Evolutionary conservation across 2,888 invertebrate genomes (phyloP), one percentile per base, ranked within the genome.

Genomic region (Tenthredo mesomela): DNA sequence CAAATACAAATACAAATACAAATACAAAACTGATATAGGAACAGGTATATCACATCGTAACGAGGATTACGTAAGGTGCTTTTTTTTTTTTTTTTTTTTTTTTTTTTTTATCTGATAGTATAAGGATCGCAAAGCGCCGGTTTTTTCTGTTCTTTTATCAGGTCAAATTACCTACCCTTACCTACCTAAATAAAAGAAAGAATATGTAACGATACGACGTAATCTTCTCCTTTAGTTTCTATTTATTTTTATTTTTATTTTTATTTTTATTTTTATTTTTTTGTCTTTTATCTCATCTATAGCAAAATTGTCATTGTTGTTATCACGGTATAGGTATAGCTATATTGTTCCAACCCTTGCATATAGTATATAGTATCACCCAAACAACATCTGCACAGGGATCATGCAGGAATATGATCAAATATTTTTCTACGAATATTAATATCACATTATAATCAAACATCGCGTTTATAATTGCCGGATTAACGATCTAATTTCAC

Each of bases 401-500:
- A 43, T 43, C 43, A 12, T 10, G 43, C 1, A 43, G n/a, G n/a
- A n/a, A n/a, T n/a, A 43, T 10, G 43, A 43, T 12, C 5, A 6
- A 50, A 50, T 50, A 50, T 50, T 50, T 50, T 50, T 18, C 50
- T 6, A n/a, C 18, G 50, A 6, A 50, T 50, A 50, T n/a, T 50
- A 50, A 25, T 25, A 25, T 61, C 21, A 3, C 21, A 12, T 61
- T 61, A 61, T 61, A 25, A 10, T 70, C 70, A 70, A 70, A 70
- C 37, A 37, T 25, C 25, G 6, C n/a, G 33, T 21, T 70, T 18
- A 37, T 70, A 70, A 70, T 70, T 9, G 33, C 37, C 25, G 25
- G 70, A 33, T 70, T 70, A 70, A 37, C 70, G 37, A 70, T 70
- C 70, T 3, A 70, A 70, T 70, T 70, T 21, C 70, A 37, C 25